Evolutionary conservation across 2,888 invertebrate genomes (phyloP), one percentile per base, ranked within the genome.

Genomic region (Argyra leucocephala): DNA sequence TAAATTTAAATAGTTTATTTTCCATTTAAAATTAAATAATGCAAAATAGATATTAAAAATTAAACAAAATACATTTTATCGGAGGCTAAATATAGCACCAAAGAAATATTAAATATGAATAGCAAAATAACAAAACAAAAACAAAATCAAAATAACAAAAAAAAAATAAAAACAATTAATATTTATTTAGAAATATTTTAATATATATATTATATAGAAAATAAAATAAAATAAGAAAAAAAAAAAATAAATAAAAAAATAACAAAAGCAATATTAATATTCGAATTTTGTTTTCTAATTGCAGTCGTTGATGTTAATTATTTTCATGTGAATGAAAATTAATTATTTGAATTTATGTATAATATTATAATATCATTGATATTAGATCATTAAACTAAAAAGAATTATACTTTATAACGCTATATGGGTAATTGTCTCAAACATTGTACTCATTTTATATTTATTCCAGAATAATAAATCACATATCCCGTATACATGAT

Each of bases 11-110:
- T 48, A 18, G 15, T n/a, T 48, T 48, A 48, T 18, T 48, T 48
- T 48, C n/a, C 48, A 48, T 48, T 12, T 48, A 48, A n/a, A 48
- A 15, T n/a, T 18, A 31, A 48, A 48, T 48, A 48, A 48, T 48
- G 48, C 48, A 48, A 48, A 18, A 48, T 48, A 48, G 48, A 48
- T 48, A 48, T 48, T 48, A 48, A 48, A 48, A 48, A 15, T 48
- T 48, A 12, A 48, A 48, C n/a, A 48, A 18, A 48, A 48, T 7
- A n/a, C 48, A 48, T 75, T 75, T 73, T 74, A 76, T 76, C 76
- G 77, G 76, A 76, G 76, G 76, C 76, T 76, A 76, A 76, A 75
- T 75, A 76, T 73, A 77, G 74, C 76, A 76, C 76, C 76, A 76
- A 76, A 76, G 76, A 76, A 74, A 71, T 70, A 71, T 63, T 21